These are phyloP conservation scores for Poeciliopsis occidentalis DNA, from an alignment of 2,113 vertebrate genomes.

Conservation along the genomic window DNA sequence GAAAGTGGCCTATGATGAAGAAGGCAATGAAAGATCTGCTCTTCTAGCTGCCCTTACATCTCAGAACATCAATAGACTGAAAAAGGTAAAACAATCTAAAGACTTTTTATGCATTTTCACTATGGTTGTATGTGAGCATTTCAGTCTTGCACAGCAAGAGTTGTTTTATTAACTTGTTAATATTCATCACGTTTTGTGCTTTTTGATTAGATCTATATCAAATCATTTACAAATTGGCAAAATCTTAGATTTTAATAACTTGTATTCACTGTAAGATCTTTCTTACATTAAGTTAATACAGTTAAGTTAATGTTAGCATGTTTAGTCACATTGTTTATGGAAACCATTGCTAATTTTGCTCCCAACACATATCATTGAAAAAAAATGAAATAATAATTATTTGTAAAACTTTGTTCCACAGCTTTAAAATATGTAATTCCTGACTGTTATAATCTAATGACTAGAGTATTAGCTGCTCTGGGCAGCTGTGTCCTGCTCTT, in stretches of 20 bases:
- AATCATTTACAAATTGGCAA: too few species aligned
- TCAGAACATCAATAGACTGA: conserved; percentile 80
- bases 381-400: too few species aligned
- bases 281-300: too few species aligned
- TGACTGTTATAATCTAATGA: background rate
- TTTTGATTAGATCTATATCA: too few species aligned
- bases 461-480: background rate
- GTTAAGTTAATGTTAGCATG: too few species aligned
- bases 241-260: too few species aligned
- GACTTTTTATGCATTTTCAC: conserved; percentile 7
- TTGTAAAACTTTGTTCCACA: background rate
- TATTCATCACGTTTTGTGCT: too few species aligned
- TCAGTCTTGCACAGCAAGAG: background rate
- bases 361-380: background rate
- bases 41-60: conserved; percentile 90
- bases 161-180: too few species aligned
- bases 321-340: background rate
- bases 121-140: conserved; percentile 1
- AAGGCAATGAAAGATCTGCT: conserved; percentile 85
- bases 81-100: conserved; percentile 80
- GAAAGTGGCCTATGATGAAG: conserved; percentile 72
- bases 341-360: background rate
- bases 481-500: background rate
- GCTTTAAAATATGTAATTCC: background rate
- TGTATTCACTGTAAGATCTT: background rate